Evolutionary conservation across 64 coral and sea anemone species (phyloP).

Genomic region (Porites lutea): DNA sequence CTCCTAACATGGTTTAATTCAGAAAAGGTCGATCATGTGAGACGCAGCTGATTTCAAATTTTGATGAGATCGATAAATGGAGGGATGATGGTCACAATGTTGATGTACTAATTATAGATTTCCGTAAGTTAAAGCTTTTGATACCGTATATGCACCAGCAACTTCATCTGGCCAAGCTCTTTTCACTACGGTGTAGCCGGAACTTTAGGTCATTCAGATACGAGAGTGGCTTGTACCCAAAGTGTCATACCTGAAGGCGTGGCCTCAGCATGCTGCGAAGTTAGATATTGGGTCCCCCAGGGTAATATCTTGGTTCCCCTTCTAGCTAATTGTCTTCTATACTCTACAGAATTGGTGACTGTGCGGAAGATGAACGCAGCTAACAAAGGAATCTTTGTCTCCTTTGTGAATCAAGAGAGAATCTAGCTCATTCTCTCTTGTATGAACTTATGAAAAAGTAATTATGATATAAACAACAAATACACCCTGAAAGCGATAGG

Average conservation of each 20-base stretch:
- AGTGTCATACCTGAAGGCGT: conserved; percentile 3
- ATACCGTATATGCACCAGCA: conserved; percentile 16
- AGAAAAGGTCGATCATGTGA: conserved; percentile 28
- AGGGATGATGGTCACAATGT: conserved; percentile 40
- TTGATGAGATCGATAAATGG: conserved; percentile 31
- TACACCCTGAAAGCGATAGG: conserved; percentile 18
- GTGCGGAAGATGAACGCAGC: conserved; percentile 1
- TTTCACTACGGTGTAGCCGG: not conserved
- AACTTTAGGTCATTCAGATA: not conserved
- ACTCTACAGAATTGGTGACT: conserved; percentile 26
- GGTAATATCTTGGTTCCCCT: conserved; percentile 5
- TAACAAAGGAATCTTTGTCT: conserved; percentile 28
- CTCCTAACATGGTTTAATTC: conserved; percentile 9
- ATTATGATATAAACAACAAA: conserved; percentile 20
- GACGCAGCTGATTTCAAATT: conserved; percentile 26
- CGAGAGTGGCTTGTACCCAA: conserved; percentile 22
- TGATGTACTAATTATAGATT: conserved; percentile 59
- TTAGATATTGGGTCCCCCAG: conserved; percentile 10
- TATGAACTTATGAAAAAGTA: conserved; percentile 15
- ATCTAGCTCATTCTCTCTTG: too few relatives aligned
- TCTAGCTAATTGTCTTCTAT: conserved; percentile 41
- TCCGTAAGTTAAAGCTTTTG: conserved; percentile 34
- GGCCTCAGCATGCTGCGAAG: not conserved
- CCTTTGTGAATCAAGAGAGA: too few relatives aligned
- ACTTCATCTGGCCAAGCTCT: conserved; percentile 9